Conservation (phyloP, 2,888 invertebrate genomes). For the Lasioglossum zephyrum region DNA sequence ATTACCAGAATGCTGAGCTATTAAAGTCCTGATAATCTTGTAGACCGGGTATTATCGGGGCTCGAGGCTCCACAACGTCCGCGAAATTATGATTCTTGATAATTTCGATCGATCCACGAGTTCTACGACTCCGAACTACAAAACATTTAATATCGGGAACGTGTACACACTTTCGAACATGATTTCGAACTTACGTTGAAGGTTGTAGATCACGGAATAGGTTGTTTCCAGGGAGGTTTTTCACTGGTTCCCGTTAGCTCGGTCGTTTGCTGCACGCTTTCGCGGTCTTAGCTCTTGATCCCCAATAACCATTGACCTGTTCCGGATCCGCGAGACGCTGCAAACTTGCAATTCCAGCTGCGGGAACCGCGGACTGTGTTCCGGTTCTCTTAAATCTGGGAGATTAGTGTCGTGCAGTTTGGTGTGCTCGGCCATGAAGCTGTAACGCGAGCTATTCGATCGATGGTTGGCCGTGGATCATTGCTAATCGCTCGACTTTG, state of each 20-base stretch:
- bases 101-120: constrained; percentile 38
- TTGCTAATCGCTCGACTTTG: neutral
- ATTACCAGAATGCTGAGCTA: constrained; percentile 40
- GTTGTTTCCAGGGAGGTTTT: neutral
- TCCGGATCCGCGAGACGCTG: neutral
- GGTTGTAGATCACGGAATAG: neutral
- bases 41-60: constrained; percentile 15
- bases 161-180: neutral
- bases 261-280: neutral
- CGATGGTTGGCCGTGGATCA: neutral
- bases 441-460: neutral
- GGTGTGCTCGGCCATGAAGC: neutral
- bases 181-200: neutral
- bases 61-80: neutral
- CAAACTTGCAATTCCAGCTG: neutral
- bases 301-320: neutral
- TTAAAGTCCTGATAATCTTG: constrained; percentile 42
- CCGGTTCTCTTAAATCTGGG: neutral
- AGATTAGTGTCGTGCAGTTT: neutral
- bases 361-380: neutral
- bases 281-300: constrained; percentile 2
- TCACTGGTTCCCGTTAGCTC: neutral
- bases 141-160: neutral
- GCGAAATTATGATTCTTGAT: constrained; percentile 44
- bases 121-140: too few species aligned